Base-by-base conservation (phyloP, 2,888 invertebrate genomes). In the Drosophila dives region DNA sequence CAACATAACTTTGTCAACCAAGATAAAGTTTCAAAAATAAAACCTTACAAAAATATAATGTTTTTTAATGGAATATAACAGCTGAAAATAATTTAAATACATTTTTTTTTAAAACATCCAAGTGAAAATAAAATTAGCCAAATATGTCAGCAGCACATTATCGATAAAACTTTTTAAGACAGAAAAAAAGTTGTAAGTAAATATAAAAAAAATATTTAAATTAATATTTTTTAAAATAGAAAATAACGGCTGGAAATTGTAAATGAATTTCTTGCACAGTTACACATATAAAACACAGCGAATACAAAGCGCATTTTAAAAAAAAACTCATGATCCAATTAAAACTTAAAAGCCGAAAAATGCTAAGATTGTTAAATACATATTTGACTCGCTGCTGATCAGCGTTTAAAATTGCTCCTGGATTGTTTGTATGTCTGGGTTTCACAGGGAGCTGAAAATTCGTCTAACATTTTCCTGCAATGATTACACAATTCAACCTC, bases 401-500 rank as follows among this genome's bases (percentile, higher is more conserved):
- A 59, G 11, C 45, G 26, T 12, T 34, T 36, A 34, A 32, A 61
- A 36, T 7, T 12, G 17, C 12, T 29, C 2, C 12, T 36, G 17
- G 17, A 17, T 8, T 33, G 26, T 20, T 42, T 7, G 54, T 36
- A 36, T 29, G 51, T 17, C 33, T 20, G 40, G 3, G 12, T 51
- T 48, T 10, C 15, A 36, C 29, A 36, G 45, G n/a, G 15, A 54
- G 60, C 36, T 51, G 62, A 72, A 80, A 77, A 72, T 68, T 62
- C 56, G 71, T 76, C 73, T 58, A 66, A 66, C 65, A 67, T 70
- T 83, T 83, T 75, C 65, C 71, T 33, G 53, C 53, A 36, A 61
- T 82, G 77, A 74, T 77, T 81, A 74, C 72, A 79, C 76, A 89
- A 79, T 77, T 72, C 69, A 86, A 77, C 82, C 90, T 60, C 85